A percentile compares a stretch with the other conserved stretches of the same genome.
These are phyloP conservation scores for Epinotia ramella DNA, from an alignment of 2,888 invertebrate species.

Conservation along the genomic window DNA sequence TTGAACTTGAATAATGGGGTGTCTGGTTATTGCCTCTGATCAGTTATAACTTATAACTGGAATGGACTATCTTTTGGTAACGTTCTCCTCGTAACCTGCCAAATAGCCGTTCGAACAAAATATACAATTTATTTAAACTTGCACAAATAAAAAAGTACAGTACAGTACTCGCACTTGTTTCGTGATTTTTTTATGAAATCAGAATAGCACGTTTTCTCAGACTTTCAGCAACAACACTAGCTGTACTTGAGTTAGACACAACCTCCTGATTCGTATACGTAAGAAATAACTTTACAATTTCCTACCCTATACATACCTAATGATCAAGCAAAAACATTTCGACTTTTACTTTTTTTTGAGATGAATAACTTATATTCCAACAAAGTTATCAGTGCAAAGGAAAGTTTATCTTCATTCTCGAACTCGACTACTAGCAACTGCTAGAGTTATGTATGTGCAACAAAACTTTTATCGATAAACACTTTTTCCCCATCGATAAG, in stretches of 20 bases:
- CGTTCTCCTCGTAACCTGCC: too few species aligned
- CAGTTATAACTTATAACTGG: not conserved
- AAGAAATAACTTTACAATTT: too few species aligned
- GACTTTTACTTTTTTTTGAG: not conserved
- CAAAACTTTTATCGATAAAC: not conserved
- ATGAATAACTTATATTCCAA: not conserved
- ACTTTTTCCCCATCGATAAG: not conserved
- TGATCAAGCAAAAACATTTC: not conserved
- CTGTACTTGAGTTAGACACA: too few species aligned
- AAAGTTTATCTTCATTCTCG: not conserved
- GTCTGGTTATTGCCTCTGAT: not conserved
- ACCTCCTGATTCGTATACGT: too few species aligned
- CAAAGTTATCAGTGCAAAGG: not conserved
- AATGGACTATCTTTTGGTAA: not conserved
- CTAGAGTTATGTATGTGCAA: not conserved
- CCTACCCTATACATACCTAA: not conserved
- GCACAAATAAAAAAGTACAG: too few species aligned
- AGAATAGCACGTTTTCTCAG: too few species aligned
- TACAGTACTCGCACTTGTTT: too few species aligned
- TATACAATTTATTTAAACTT: too few species aligned
- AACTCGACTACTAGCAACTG: too few species aligned
- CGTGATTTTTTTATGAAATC: too few species aligned
- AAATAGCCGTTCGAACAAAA: too few species aligned
- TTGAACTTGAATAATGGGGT: not conserved
- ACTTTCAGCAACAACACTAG: too few species aligned